phyloP scores from a whole-genome alignment of 2,113 vertebrate species.

The Cranoglanis bouderius region DNA sequence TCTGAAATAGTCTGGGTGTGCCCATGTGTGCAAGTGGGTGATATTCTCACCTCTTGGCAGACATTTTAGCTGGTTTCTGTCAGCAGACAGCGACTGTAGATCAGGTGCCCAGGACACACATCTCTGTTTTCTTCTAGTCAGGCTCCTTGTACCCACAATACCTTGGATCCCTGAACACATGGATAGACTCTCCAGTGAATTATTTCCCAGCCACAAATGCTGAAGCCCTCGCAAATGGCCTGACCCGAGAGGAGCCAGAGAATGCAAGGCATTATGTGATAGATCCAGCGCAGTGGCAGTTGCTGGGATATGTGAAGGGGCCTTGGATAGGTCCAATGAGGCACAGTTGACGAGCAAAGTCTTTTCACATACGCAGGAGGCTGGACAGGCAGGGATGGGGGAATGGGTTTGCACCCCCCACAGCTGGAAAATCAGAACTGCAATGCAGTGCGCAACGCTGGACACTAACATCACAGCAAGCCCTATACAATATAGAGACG shows the following conservation, averaged over 20 bases:
- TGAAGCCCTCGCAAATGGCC: slow-evolving; percentile 52
- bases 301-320: slow-evolving; percentile 56
- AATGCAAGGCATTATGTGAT: slow-evolving; percentile 67
- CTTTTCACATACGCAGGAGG: slow-evolving; percentile 64
- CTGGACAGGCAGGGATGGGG: slow-evolving; percentile 56
- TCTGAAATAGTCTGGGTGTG: slow-evolving; percentile 33
- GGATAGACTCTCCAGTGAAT: slow-evolving; percentile 67
- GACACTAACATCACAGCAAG: slow-evolving; percentile 62
- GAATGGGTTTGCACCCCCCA: slow-evolving; percentile 50
- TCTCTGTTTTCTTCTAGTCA: slow-evolving; percentile 14
- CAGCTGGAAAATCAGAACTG: slow-evolving; percentile 60
- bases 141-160: slow-evolving; percentile 16
- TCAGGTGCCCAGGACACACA: slow-evolving; percentile 72
- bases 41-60: slow-evolving; percentile 81
- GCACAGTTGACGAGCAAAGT: slow-evolving; percentile 69
- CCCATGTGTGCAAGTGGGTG: slow-evolving; percentile 31
- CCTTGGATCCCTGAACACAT: slow-evolving; percentile 59
- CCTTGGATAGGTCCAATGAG: slow-evolving; percentile 59
- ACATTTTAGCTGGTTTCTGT: slow-evolving; percentile 77
- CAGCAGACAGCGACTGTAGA: slow-evolving; percentile 73
- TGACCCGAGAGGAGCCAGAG: slow-evolving; percentile 48
- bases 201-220: slow-evolving; percentile 69
- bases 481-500: slow-evolving; percentile 37
- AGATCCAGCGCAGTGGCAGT: slow-evolving; percentile 66
- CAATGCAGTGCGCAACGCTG: slow-evolving; percentile 39